These are phyloP conservation scores for Aegotheles bennettii DNA, from an alignment of 2,113 vertebrate genomes.

Conservation along the genomic window DNA sequence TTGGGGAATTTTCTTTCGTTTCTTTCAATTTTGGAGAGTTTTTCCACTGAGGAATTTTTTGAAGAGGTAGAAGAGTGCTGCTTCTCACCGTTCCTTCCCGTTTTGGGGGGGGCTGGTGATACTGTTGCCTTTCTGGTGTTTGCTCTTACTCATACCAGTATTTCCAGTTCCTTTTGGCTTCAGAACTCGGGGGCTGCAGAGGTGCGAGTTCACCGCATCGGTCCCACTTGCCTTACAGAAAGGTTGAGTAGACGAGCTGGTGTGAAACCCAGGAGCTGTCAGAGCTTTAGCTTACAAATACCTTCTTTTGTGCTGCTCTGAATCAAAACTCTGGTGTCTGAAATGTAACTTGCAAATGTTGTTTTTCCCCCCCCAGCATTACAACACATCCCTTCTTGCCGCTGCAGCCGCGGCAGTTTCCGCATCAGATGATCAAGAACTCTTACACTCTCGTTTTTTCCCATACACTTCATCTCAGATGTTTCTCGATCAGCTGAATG, in stretches of 20 bases:
- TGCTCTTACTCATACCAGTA: neutral
- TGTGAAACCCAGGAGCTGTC: neutral
- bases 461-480: constrained; percentile 93
- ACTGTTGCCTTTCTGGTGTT: neutral
- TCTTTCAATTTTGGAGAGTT: neutral
- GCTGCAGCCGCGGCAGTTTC: constrained; percentile 90
- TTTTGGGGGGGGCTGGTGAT: neutral
- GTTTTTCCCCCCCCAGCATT: constrained; percentile 80
- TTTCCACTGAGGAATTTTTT: neutral
- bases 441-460: constrained; percentile 91
- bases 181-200: neutral
- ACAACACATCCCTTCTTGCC: constrained; percentile 90
- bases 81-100: neutral
- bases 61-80: neutral
- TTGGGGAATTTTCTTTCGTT: no score
- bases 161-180: neutral
- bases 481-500: constrained; percentile 90
- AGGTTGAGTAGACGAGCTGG: neutral
- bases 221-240: neutral
- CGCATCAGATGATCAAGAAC: constrained; percentile 91
- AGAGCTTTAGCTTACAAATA: neutral
- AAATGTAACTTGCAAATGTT: neutral
- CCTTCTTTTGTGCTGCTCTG: neutral
- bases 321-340: neutral
- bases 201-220: neutral